A percentile compares a stretch with the other conserved stretches of the same genome.
Conservation (phyloP, 37 sponge, comb jelly and placozoan genomes). For the Spongia lamella region DNA sequence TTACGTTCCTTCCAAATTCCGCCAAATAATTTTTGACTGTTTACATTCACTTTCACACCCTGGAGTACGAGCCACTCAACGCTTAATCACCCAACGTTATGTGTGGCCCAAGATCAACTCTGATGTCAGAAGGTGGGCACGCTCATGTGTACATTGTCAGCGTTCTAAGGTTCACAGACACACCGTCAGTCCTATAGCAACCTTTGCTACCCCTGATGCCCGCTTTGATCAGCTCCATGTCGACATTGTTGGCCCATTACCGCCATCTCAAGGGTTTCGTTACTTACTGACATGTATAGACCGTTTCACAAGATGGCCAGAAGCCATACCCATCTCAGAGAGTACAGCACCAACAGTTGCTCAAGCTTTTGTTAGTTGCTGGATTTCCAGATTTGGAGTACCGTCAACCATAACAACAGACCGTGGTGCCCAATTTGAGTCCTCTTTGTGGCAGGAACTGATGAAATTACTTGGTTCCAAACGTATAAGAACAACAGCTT, state of each 20-base stretch:
- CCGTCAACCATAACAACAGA: conserved; percentile 42
- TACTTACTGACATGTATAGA: conserved; percentile 40
- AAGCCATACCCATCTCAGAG: conserved; percentile 34
- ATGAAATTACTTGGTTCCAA: conserved; percentile 32
- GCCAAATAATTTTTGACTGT: conserved; percentile 51
- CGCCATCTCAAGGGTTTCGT: conserved; percentile 10
- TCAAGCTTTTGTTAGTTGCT: conserved; percentile 23
- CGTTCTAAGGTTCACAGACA: no score
- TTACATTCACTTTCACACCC: conserved; percentile 59
- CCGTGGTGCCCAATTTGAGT: conserved; percentile 22
- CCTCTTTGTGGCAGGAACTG: conserved; percentile 18
- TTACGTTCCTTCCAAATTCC: conserved; percentile 33
- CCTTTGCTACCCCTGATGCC: conserved; percentile 20
- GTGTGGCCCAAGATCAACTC: conserved; percentile 73
- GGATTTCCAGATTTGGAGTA: conserved; percentile 42
- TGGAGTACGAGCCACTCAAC: conserved; percentile 57
- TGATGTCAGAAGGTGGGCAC: conserved; percentile 56
- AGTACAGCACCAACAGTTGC: conserved; percentile 33
- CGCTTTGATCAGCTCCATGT: conserved; percentile 43
- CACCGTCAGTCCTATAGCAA: conserved; percentile 9
- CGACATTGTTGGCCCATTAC: conserved; percentile 43
- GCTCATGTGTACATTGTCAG: conserved; percentile 60
- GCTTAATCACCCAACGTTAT: conserved; percentile 44
- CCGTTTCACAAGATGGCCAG: conserved; percentile 44
- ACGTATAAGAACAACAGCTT: conserved; percentile 27